These are phyloP conservation scores for Planococcus citri DNA, from an alignment of 1,140 invertebrate species.

Conservation along the genomic window DNA sequence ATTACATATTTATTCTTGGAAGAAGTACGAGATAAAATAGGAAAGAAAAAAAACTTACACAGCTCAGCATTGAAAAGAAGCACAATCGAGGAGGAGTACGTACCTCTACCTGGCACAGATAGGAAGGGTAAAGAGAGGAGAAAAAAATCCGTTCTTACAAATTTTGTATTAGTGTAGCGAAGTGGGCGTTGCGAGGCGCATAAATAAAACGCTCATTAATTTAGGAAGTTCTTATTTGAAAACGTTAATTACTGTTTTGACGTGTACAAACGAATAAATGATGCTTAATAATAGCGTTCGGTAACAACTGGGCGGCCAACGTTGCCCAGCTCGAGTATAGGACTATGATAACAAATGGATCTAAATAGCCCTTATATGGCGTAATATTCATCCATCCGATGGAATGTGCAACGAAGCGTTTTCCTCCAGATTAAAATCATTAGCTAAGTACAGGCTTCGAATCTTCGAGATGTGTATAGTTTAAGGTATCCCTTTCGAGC, in stretches of 20 bases:
- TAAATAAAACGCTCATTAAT: slow-evolving; percentile 8
- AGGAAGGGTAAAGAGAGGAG: background rate
- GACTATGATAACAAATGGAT: background rate
- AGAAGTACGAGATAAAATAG: background rate
- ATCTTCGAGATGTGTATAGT: too few relatives aligned
- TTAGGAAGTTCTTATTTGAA: slow-evolving; percentile 7
- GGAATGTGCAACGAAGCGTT: too few relatives aligned
- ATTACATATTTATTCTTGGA: background rate
- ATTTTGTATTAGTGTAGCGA: slow-evolving; percentile 3
- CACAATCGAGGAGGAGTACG: too few relatives aligned
- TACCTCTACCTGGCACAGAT: too few relatives aligned
- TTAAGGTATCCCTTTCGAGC: too few relatives aligned
- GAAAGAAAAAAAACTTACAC: too few relatives aligned
- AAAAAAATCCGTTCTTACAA: slow-evolving; percentile 2
- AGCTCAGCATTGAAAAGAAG: too few relatives aligned
- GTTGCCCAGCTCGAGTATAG: background rate
- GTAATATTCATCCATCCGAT: background rate
- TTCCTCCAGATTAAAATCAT: too few relatives aligned
- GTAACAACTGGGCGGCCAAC: background rate
- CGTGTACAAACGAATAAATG: slow-evolving; percentile 6
- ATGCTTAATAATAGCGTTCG: background rate
- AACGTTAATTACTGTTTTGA: slow-evolving; percentile 7
- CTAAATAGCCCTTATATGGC: background rate
- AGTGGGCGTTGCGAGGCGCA: background rate
- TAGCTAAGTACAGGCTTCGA: too few relatives aligned